phyloP scores from a whole-genome alignment of 2,113 vertebrate genomes.

The Pterocles burchelli region DNA sequence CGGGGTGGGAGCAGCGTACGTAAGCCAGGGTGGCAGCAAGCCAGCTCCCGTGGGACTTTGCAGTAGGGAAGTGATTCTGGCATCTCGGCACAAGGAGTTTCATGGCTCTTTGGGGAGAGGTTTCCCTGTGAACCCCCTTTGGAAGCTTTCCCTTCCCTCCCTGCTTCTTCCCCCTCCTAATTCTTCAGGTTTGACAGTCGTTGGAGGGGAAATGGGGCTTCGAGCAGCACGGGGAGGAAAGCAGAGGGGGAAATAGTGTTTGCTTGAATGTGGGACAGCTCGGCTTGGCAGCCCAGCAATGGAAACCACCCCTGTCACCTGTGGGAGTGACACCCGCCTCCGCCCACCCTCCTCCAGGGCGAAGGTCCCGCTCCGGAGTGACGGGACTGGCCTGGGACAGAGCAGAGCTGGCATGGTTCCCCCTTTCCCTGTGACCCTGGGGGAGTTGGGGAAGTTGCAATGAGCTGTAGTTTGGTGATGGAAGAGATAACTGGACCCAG shows the following conservation, averaged over 20 bases:
- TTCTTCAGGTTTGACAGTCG: not conserved
- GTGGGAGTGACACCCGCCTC: not conserved
- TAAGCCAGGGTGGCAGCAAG: rapidly evolving
- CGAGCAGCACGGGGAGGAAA: not conserved
- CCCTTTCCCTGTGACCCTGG: rapidly evolving
- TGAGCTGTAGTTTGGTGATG: not conserved
- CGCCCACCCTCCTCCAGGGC: not conserved
- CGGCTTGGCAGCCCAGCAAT: not conserved
- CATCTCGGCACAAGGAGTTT: not conserved
- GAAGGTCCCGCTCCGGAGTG: not conserved
- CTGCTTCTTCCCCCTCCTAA: not conserved
- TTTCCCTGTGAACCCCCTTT: not conserved
- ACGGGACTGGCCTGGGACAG: not conserved
- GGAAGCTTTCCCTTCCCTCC: not conserved
- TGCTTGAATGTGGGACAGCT: not conserved
- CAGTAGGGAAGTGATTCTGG: not conserved
- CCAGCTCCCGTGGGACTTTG: not conserved
- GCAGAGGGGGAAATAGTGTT: not conserved
- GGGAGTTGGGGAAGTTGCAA: not conserved
- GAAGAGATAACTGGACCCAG: not conserved
- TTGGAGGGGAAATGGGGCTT: not conserved
- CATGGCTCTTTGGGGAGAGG: not conserved
- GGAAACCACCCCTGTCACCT: not conserved
- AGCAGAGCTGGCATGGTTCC: not conserved
- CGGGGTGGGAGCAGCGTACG: not conserved